Evolutionary conservation across 2,797 vertebrate genomes (phyloP).

Genomic region (Benthosema pterotum): DNA sequence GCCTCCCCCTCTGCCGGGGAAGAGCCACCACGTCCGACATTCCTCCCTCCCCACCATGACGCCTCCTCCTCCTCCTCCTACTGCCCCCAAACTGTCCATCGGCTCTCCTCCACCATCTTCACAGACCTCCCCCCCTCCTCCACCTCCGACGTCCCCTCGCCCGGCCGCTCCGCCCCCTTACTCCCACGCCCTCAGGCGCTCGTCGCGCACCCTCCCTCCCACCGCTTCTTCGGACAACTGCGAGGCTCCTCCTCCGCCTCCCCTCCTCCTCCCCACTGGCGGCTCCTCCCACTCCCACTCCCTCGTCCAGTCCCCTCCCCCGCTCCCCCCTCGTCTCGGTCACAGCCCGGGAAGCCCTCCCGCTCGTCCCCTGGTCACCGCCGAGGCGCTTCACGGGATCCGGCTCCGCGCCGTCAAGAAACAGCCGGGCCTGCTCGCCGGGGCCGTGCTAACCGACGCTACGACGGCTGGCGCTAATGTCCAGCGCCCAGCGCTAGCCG

Average conservation of each 20-base stretch:
- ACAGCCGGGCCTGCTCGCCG: constrained; percentile 27
- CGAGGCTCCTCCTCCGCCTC: constrained; percentile 36
- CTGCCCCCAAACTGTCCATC: constrained; percentile 39
- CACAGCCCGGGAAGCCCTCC: constrained; percentile 52
- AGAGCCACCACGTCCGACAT: constrained; percentile 7
- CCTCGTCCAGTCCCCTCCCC: too few species aligned
- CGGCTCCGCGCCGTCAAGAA: constrained; percentile 85
- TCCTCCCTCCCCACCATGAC: constrained; percentile 9
- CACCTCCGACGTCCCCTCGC: constrained; percentile 26
- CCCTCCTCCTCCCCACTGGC: background rate
- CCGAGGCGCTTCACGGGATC: constrained; percentile 84
- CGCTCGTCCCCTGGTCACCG: constrained; percentile 83
- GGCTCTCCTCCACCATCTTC: constrained; percentile 62
- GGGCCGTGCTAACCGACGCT: background rate
- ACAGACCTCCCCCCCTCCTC: constrained; percentile 7
- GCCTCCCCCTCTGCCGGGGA: background rate
- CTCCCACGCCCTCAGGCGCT: constrained; percentile 40
- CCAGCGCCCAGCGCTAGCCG: background rate
- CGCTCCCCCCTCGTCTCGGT: constrained; percentile 28
- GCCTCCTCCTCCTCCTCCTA: constrained; percentile 13
- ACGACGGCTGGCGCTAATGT: background rate
- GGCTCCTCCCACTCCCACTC: background rate
- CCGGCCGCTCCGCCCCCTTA: constrained; percentile 56
- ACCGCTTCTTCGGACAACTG: constrained; percentile 45
- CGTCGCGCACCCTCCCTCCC: constrained; percentile 22